Conservation (phyloP, 1,140 invertebrate species). For the Eueides isabella region DNA sequence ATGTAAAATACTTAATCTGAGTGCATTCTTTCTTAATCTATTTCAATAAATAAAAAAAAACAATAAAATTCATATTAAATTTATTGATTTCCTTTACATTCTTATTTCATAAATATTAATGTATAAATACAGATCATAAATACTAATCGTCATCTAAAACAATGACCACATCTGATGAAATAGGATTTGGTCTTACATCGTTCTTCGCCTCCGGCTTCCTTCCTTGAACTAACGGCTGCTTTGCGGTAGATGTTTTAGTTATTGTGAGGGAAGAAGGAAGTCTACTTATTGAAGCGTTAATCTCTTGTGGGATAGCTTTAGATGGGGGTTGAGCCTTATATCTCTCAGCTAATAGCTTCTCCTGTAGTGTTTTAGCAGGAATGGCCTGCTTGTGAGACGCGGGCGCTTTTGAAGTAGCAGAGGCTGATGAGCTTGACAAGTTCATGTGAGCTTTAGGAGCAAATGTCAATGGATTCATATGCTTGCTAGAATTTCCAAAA, state of each 20-base stretch:
- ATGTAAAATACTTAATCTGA: no score
- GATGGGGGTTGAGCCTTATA: constrained; percentile 77
- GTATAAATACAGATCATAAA: background rate
- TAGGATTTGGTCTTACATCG: constrained; percentile 62
- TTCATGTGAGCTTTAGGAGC: constrained; percentile 66
- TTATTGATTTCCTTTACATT: background rate
- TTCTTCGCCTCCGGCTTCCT: constrained; percentile 64
- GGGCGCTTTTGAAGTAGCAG: constrained; percentile 68
- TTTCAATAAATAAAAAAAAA: background rate
- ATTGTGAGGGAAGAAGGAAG: constrained; percentile 77
- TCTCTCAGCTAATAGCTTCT: constrained; percentile 84
- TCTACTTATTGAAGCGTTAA: constrained; percentile 72
- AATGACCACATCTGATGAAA: constrained; percentile 72
- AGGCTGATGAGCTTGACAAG: constrained; percentile 51
- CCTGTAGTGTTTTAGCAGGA: constrained; percentile 84
- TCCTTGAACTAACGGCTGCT: constrained; percentile 44
- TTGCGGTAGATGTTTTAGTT: constrained; percentile 64
- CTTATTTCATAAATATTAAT: background rate
- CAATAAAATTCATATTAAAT: background rate
- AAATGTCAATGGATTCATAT: constrained; percentile 41
- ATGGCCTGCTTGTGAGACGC: constrained; percentile 74
- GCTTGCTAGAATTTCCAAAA: constrained; percentile 44
- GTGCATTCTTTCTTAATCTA: background rate
- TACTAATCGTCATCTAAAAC: constrained; percentile 76
- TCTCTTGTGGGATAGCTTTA: constrained; percentile 53